Evolutionary conservation across 1,140 invertebrate species (phyloP).

Genomic region (Apis florea): DNA sequence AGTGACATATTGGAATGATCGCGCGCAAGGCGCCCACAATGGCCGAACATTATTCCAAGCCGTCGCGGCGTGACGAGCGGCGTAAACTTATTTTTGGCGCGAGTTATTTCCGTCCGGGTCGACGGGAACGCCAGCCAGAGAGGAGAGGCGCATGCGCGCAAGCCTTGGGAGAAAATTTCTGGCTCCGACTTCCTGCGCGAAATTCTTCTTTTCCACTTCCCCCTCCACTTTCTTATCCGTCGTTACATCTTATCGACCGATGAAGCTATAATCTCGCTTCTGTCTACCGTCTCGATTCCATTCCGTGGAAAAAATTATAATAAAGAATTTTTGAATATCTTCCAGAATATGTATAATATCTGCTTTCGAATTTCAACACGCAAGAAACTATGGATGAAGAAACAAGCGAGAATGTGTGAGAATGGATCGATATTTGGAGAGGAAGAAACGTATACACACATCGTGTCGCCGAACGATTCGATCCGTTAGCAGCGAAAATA

Average conservation of each 20-base stretch:
- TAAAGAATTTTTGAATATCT: no score
- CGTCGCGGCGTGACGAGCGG: conserved; percentile 69
- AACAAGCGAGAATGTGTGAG: not conserved
- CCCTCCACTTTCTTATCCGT: no score
- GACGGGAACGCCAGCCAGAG: conserved; percentile 54
- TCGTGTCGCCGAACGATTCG: not conserved
- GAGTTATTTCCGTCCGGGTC: conserved; percentile 71
- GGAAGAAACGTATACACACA: not conserved
- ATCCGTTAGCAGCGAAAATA: not conserved
- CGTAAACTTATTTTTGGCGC: conserved; percentile 75
- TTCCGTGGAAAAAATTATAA: no score
- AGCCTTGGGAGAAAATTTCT: conserved; percentile 39
- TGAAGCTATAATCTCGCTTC: not conserved
- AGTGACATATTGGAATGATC: not conserved
- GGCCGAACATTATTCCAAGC: conserved; percentile 70
- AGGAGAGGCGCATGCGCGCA: conserved; percentile 33
- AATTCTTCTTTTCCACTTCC: not conserved
- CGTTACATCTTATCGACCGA: not conserved
- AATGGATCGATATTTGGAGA: not conserved
- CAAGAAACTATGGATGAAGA: not conserved
- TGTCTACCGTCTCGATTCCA: no score
- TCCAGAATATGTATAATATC: no score
- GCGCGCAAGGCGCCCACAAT: conserved; percentile 37
- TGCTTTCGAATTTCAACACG: not conserved
- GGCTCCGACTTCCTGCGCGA: conserved; percentile 14